A percentile compares a stretch with the other conserved stretches of the same genome.
Conservation (phyloP, 37 sponge, comb jelly and placozoan species). For the Mnemiopsis leidyi region DNA sequence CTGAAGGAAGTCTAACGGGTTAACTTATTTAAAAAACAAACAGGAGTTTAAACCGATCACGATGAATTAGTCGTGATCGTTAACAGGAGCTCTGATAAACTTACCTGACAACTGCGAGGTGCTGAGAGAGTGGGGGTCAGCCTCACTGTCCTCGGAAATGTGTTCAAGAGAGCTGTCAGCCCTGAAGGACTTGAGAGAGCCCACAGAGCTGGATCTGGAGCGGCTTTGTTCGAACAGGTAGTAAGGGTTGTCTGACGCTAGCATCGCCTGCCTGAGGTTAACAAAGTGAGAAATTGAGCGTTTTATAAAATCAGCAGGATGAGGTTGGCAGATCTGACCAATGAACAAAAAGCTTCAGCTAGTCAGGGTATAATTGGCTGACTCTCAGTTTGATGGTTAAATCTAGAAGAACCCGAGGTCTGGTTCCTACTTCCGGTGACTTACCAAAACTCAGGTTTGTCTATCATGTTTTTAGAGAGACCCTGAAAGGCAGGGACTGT, state of each 20-base stretch:
- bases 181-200: conserved; percentile 11
- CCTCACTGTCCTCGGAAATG: conserved; percentile 60
- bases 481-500: conserved; percentile 46
- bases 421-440: too few species aligned
- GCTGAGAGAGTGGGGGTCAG: conserved; percentile 21
- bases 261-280: conserved; percentile 8
- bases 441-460: conserved; percentile 61
- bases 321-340: too few species aligned
- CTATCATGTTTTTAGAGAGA: conserved; percentile 44
- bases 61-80: not conserved
- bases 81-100: too few species aligned
- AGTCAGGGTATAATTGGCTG: too few species aligned
- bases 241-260: conserved; percentile 54
- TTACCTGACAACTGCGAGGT: conserved; percentile 12
- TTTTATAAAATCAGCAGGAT: too few species aligned
- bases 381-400: too few species aligned
- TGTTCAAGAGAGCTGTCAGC: conserved; percentile 62
- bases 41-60: not conserved
- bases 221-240: conserved; percentile 48
- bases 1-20: too few species aligned
- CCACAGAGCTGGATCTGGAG: conserved; percentile 17
- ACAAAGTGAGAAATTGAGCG: too few species aligned
- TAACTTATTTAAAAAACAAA: not conserved
- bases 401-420: too few species aligned
- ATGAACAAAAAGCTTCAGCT: too few species aligned